Percentiles rank a stretch among this genome's conserved stretches.
Evolutionary conservation across 2,888 invertebrate species (phyloP).

Genomic region (Macrosiphum euphorbiae): DNA sequence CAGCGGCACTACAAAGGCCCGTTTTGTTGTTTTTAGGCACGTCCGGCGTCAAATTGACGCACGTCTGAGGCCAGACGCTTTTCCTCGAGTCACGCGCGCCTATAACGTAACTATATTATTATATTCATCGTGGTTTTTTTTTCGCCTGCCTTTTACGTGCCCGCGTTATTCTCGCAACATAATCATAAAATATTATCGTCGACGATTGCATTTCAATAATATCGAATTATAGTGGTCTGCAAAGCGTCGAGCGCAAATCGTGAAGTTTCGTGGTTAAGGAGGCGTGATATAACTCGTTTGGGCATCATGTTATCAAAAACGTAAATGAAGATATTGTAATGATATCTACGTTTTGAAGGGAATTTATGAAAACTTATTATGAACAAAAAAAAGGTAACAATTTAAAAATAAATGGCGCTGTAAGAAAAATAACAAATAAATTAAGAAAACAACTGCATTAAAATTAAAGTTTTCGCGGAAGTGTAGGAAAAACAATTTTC

Average conservation of each 20-base stretch:
- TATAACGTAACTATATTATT: neutral
- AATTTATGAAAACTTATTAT: too few relatives aligned
- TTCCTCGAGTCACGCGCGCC: neutral
- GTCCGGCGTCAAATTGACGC: neutral
- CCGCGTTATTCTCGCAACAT: neutral
- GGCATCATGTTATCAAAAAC: too few relatives aligned
- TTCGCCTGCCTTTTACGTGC: neutral
- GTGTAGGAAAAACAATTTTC: too few relatives aligned
- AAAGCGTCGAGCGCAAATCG: neutral
- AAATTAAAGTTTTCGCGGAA: too few relatives aligned
- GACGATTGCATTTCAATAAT: neutral
- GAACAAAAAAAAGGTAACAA: too few relatives aligned
- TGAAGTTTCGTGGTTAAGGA: neutral
- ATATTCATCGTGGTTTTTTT: neutral
- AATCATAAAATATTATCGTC: neutral
- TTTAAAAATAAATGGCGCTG: too few relatives aligned
- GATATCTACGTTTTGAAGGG: too few relatives aligned
- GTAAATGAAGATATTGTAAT: too few relatives aligned
- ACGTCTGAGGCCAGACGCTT: neutral
- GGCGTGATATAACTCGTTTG: too few relatives aligned
- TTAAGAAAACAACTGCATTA: too few relatives aligned
- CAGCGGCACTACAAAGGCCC: neutral
- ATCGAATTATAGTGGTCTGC: neutral
- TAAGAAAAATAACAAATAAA: too few relatives aligned
- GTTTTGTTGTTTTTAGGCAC: slow-evolving; percentile 10